Evolutionary conservation across 2,797 vertebrate species (phyloP).

Genomic region (Miichthys miiuy): DNA sequence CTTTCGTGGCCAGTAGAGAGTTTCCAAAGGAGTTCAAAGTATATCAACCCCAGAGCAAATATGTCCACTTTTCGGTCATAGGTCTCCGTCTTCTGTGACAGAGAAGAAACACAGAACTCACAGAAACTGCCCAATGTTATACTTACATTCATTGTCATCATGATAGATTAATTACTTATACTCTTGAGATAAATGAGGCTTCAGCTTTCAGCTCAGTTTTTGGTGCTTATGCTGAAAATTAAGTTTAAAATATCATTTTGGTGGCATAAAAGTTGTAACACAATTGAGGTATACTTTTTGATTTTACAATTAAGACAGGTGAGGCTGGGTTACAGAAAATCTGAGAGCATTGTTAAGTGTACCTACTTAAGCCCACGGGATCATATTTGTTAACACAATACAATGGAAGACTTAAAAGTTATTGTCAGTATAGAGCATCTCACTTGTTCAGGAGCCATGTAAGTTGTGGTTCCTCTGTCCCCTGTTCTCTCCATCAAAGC

Average conservation of each 20-base stretch:
- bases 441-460: conserved; percentile 93
- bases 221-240: not conserved
- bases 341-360: not conserved
- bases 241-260: not conserved
- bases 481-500: conserved; percentile 64
- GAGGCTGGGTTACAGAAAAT: not conserved
- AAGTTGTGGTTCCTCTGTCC: conserved; percentile 75
- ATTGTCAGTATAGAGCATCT: conserved; percentile 12
- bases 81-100: conserved; percentile 28
- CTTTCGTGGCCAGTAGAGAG: conserved; percentile 40
- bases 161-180: not conserved
- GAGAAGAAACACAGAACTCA: conserved; percentile 8
- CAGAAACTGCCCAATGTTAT: not conserved
- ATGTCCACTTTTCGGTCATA: conserved; percentile 83
- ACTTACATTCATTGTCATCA: not conserved
- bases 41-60: conserved; percentile 83
- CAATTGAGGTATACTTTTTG: not conserved
- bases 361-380: not conserved
- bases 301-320: conserved; percentile 8
- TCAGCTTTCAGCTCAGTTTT: not conserved
- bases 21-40: conserved; percentile 80
- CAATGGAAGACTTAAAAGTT: not conserved
- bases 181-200: not conserved
- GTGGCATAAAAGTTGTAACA: not conserved
- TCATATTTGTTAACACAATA: not conserved